These are phyloP conservation scores for Pseudomugil tenellus DNA, from an alignment of 2,797 vertebrate species.

Conservation along the genomic window DNA sequence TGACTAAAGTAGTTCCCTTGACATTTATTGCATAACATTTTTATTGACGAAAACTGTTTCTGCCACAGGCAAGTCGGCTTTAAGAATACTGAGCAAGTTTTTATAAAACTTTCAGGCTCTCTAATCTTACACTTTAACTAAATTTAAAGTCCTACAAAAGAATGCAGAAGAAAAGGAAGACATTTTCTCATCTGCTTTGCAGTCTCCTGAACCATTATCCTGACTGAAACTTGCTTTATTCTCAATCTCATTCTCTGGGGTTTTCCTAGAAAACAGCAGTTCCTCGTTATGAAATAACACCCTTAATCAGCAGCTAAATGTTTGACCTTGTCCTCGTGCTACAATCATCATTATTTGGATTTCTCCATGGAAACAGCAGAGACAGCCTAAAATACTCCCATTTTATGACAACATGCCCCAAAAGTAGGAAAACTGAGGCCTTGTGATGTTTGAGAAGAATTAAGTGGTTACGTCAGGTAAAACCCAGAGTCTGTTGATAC, in stretches of 20 bases:
- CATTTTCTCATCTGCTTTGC: constrained; percentile 29
- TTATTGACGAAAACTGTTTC: constrained; percentile 21
- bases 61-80: constrained; percentile 14
- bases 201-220: constrained; percentile 38
- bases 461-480: constrained; percentile 39
- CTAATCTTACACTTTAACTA: neutral
- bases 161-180: neutral
- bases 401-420: constrained; percentile 51
- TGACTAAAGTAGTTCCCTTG: constrained; percentile 38
- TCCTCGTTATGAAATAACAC: constrained; percentile 67
- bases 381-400: constrained; percentile 36
- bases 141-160: constrained; percentile 2
- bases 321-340: constrained; percentile 46
- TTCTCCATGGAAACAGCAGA: constrained; percentile 68
- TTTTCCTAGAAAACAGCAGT: constrained; percentile 60
- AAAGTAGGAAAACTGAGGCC: constrained; percentile 30
- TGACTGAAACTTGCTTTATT: constrained; percentile 57
- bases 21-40: constrained; percentile 40
- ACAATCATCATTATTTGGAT: constrained; percentile 61
- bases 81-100: constrained; percentile 6
- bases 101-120: constrained; percentile 12
- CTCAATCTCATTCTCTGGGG: constrained; percentile 47
- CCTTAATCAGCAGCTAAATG: constrained; percentile 67
- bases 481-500: constrained; percentile 47
- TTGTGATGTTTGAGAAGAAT: constrained; percentile 25